A percentile compares a stretch with the other conserved stretches of the same genome.
phyloP scores from a whole-genome alignment of 2,888 invertebrate genomes.

The Anorthoa munda region DNA sequence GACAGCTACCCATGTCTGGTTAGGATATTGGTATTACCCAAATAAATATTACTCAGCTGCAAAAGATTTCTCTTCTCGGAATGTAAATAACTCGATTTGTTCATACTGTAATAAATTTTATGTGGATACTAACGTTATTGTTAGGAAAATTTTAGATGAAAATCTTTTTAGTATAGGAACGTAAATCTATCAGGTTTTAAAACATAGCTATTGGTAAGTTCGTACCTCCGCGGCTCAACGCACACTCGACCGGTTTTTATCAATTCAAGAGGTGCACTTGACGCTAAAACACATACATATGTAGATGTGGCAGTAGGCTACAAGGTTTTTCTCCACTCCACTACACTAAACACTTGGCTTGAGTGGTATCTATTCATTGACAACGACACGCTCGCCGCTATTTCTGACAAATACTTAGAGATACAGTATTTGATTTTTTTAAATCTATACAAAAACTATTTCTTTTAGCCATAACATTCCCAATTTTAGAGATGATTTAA shows the following conservation, averaged over 20 bases:
- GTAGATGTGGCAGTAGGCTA: slow-evolving; percentile 8
- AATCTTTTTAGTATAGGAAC: slow-evolving; percentile 13
- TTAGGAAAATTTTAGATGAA: background rate
- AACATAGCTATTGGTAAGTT: slow-evolving; percentile 8
- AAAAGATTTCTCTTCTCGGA: slow-evolving; percentile 26
- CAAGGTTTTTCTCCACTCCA: slow-evolving; percentile 32
- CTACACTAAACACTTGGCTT: slow-evolving; percentile 56
- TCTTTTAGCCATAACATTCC: background rate
- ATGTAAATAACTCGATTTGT: slow-evolving; percentile 28
- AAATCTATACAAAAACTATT: too few species aligned
- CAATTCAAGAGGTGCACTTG: slow-evolving; percentile 45
- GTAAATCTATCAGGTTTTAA: background rate
- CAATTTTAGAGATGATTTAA: background rate
- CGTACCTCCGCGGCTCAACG: slow-evolving; percentile 15
- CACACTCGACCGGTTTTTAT: slow-evolving; percentile 49
- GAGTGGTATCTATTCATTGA: slow-evolving; percentile 57
- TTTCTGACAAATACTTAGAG: background rate
- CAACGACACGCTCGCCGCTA: slow-evolving; percentile 10
- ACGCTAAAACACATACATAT: slow-evolving; percentile 24
- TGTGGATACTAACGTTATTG: slow-evolving; percentile 5
- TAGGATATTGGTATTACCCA: slow-evolving; percentile 31
- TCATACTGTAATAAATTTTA: slow-evolving; percentile 1
- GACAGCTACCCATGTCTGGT: slow-evolving; percentile 29
- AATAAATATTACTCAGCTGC: slow-evolving; percentile 34
- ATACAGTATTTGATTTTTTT: too few species aligned